Evolutionary conservation across 1,140 invertebrate species (phyloP).

Genomic region (Physella acuta): DNA sequence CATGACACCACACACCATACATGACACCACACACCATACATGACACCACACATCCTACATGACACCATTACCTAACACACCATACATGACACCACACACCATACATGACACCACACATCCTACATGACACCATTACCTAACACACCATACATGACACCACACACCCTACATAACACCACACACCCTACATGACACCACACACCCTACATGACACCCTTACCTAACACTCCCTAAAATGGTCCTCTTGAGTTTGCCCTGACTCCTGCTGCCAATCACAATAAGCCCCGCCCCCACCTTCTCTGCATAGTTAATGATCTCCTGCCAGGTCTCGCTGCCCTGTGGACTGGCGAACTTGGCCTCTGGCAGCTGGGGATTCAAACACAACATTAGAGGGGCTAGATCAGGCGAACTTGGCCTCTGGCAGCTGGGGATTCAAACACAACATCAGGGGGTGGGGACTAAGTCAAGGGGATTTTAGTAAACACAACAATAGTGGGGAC

Average conservation of each 20-base stretch:
- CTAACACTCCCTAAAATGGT: conserved; percentile 34
- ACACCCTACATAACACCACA: background rate
- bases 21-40: background rate
- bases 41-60: background rate
- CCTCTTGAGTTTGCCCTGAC: conserved; percentile 29
- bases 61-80: background rate
- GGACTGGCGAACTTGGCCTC: conserved; percentile 28
- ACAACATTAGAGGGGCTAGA: background rate
- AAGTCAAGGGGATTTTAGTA: background rate
- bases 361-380: conserved; percentile 7
- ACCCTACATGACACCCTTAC: background rate
- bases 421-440: conserved; percentile 7
- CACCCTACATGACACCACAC: background rate
- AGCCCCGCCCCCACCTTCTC: conserved; percentile 32
- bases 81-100: background rate
- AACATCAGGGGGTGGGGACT: background rate
- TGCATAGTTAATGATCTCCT: conserved; percentile 32
- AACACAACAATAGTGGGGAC: background rate
- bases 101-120: background rate
- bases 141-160: background rate
- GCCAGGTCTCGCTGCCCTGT: conserved; percentile 26
- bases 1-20: no score
- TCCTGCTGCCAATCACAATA: conserved; percentile 33
- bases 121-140: background rate
- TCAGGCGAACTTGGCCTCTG: conserved; percentile 24